Percentiles rank a stretch among this genome's conserved stretches.
Conservation (phyloP, 2,113 vertebrate genomes). For the Acanthochromis polyacanthus region DNA sequence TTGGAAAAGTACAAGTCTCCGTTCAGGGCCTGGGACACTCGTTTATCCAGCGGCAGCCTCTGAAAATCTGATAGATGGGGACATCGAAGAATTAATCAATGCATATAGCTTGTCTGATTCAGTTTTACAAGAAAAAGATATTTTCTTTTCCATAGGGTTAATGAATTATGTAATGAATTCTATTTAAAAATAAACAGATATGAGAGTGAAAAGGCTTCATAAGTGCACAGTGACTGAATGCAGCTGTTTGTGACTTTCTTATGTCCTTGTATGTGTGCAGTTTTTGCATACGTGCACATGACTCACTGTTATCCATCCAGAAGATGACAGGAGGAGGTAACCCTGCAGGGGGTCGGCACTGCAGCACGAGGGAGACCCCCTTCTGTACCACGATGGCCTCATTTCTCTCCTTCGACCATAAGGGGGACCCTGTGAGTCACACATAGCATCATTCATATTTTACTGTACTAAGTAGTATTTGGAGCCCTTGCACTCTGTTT, state of each 20-base stretch:
- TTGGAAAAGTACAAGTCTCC: slow-evolving; percentile 98
- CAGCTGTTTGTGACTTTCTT: background rate
- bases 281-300: background rate
- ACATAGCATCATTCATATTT: background rate
- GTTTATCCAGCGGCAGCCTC: slow-evolving; percentile 89
- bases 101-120: background rate
- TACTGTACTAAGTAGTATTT: background rate
- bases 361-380: slow-evolving; percentile 90
- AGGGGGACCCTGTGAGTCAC: slow-evolving; percentile 90
- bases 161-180: too few relatives aligned
- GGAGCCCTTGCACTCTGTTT: too few relatives aligned
- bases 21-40: slow-evolving; percentile 95
- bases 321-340: slow-evolving; percentile 96
- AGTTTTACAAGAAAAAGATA: background rate
- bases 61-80: slow-evolving; percentile 88
- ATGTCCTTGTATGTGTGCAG: background rate
- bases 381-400: slow-evolving; percentile 89
- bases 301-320: slow-evolving; percentile 99
- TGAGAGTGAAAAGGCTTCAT: background rate
- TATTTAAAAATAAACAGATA: too few relatives aligned
- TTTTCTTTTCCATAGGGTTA: background rate
- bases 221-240: background rate
- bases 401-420: slow-evolving; percentile 97
- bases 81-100: background rate
- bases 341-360: slow-evolving; percentile 92